Base-by-base conservation (phyloP, 2,113 vertebrate genomes). In the Nycticorax nycticorax region DNA sequence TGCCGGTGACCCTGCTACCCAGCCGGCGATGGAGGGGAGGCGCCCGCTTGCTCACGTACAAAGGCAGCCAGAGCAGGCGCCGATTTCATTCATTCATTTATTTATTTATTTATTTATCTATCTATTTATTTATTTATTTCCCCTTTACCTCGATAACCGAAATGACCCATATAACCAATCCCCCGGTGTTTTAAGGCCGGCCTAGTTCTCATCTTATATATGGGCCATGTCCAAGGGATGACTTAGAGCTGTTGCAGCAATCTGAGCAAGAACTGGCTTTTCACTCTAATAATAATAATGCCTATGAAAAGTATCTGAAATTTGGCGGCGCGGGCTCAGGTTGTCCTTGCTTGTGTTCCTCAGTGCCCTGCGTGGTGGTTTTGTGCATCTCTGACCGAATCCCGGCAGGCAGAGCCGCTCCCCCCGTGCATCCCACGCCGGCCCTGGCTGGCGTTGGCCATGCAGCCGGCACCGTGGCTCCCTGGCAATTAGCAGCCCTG, bases 301-400 rank as follows among this genome's bases (percentile, higher is more conserved):
- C 75, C 21, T 5, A 3, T 11, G n/a, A 41, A 11, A 20, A 28
- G 17, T 21, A 20, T 10, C 63, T 55, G 12, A 30, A 45, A 66
- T 41, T 8, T 22, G 22, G 27, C 8, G 8, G 21, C 21, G 53
- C 1, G 14, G 53, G 19, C 57, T 20, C 2, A 2, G 45, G 32
- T 11, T 45, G 33, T 11, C 14, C 17, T 62, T 7, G 20, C 67
- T 52, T 10, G 33, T 5, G 28, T 33, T 41, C 22, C 75, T 33
- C 62, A 2, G 74, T 3, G 50, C 45, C 16, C 35, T 0, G 1
- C 10, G 60, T 1, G 10, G 10, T 50, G 43, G 3, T 27, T 64
- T 45, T 20, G 56, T 39, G 20, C 45, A 8, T 24, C 35, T 21
- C 39, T 4, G n/a, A 16, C 13, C 1, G 21, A 30, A 30, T 26